Base-by-base conservation (phyloP, 2,797 vertebrate species). In the Eremophila alpestris region DNA sequence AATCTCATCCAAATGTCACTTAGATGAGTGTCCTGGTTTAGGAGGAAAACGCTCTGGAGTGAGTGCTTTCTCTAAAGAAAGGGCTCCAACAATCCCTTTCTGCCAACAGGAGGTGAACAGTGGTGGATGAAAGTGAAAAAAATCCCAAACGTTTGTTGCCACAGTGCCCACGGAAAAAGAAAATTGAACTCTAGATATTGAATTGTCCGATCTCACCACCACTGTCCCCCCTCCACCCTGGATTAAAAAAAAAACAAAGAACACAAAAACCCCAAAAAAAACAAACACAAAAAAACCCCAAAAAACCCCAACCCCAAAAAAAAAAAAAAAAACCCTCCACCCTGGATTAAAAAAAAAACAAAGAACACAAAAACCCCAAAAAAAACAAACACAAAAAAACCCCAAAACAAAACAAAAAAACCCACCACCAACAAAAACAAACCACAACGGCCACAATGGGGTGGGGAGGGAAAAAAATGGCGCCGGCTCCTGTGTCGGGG, bases 1-100 rank as follows among this genome's bases (percentile, higher is more conserved):
- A 41, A 14, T 11, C 23, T 34, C 38, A 21, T 26, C 73, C 69
- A 9, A 29, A 14, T 2, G 0, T 24, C 3, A 1, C 26, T 1
- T 8, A 26, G 7, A 36, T 26, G 21, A 32, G 14, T 15, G 14
- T 56, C 43, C 26, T 11, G 2, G 36, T 26, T 65, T 5, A 34
- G 43, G 30, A 64, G 16, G 41, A 56, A 48, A 74, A 41, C 9
- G 11, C 26, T 64, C 16, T 41, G 69, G 16, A 64, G 11, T 4
- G 24, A 64, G 51, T 41, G 20, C 21, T 30, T 56, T 13, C 14
- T 34, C 30, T 30, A 41, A 64, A 56, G 14, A 13, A 34, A 30
- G 20, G 13, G 43, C 20, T 43, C 38, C 10, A 21, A 17, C 36
- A 21, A 49, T 49, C 30, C 34, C 69, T 2, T 34, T 30, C 51